Conservation (phyloP, 2,888 invertebrate genomes). For the Morpho helenor region DNA sequence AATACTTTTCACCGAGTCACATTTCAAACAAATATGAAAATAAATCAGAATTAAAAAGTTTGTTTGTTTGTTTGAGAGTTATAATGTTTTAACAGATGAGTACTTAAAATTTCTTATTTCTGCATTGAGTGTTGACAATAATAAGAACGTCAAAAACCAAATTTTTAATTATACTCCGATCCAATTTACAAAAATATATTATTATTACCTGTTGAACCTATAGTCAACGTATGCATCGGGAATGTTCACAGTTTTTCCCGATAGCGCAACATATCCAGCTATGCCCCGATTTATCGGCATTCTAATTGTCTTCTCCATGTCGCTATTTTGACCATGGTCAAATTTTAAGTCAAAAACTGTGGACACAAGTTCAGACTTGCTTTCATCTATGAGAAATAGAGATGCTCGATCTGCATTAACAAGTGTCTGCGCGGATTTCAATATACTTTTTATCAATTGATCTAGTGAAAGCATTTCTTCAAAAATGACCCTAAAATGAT, state of each 20-base stretch:
- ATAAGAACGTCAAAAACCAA: too few relatives aligned
- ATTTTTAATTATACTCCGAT: not conserved
- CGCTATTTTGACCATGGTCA: constrained; percentile 42
- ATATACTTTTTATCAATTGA: constrained; percentile 88
- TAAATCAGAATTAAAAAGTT: too few relatives aligned
- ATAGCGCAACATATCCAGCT: constrained; percentile 89
- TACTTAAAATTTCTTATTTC: too few relatives aligned
- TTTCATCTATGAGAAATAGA: constrained; percentile 87
- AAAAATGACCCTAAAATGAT: constrained; percentile 86
- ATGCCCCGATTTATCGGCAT: constrained; percentile 89
- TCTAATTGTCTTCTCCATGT: constrained; percentile 72
- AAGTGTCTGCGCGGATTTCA: constrained; percentile 89
- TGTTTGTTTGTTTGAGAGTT: too few relatives aligned
- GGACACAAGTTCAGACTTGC: constrained; percentile 87
- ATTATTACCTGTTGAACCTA: constrained; percentile 81
- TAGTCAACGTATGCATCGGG: constrained; percentile 89
- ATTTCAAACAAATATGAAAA: too few relatives aligned
- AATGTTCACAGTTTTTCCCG: constrained; percentile 89
- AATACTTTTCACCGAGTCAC: too few relatives aligned
- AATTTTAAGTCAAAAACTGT: constrained; percentile 86
- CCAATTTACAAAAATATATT: not conserved
- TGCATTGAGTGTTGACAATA: too few relatives aligned
- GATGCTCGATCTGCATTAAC: constrained; percentile 92
- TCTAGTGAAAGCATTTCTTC: constrained; percentile 93
- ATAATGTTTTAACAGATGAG: too few relatives aligned